These are phyloP conservation scores for Pangasius krempfi DNA, from an alignment of 2,797 vertebrate genomes.

Conservation along the genomic window DNA sequence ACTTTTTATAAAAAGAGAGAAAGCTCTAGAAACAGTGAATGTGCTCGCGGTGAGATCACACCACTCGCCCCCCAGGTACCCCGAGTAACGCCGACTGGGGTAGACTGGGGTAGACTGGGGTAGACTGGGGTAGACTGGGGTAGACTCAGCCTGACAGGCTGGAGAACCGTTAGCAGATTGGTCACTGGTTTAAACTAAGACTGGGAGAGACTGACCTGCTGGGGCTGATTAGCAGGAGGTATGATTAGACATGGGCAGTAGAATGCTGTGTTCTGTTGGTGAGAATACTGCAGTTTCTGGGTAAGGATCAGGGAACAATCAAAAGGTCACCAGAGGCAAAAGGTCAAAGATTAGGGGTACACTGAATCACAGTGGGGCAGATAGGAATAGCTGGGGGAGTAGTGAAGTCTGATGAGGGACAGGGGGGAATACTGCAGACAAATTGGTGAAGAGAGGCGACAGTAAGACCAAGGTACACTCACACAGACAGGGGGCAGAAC, in stretches of 20 bases:
- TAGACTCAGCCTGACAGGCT: background rate
- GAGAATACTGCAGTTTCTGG: conserved; percentile 8
- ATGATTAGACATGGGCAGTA: background rate
- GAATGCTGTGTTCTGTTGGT: conserved; percentile 3
- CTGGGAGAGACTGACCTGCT: background rate
- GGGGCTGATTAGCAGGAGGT: background rate
- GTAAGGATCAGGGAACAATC: background rate
- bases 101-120: no score
- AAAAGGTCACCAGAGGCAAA: background rate
- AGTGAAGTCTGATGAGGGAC: background rate
- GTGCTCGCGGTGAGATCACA: background rate
- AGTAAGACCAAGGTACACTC: background rate
- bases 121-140: background rate
- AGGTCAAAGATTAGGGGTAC: background rate
- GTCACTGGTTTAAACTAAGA: background rate
- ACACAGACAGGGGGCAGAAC: background rate
- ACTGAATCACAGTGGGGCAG: background rate
- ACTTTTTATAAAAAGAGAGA: conserved; percentile 62
- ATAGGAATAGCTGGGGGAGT: no score
- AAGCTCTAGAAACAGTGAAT: conserved; percentile 29
- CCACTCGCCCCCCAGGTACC: background rate
- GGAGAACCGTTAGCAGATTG: background rate
- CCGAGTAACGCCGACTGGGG: background rate
- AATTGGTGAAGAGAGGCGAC: background rate
- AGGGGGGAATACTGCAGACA: background rate